Conservation (phyloP, 2,113 vertebrate species). For the Urocitellus parryii region DNA sequence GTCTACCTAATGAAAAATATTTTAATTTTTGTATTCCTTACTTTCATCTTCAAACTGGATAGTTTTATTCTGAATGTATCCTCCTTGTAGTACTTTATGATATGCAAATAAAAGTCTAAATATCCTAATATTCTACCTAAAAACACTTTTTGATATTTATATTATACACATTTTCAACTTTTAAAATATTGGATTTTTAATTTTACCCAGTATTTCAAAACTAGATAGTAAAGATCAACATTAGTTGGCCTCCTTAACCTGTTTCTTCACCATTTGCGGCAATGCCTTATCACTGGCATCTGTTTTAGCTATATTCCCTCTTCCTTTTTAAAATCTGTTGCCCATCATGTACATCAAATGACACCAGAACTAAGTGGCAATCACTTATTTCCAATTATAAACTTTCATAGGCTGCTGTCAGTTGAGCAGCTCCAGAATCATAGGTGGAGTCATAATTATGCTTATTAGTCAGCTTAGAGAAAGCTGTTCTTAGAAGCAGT, state of each 20-base stretch:
- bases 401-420: neutral
- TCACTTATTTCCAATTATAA: neutral
- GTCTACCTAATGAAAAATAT: neutral
- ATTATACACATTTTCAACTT: neutral
- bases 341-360: neutral
- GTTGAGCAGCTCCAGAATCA: neutral
- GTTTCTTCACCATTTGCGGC: neutral
- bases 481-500: accelerated
- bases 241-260: neutral
- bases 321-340: neutral
- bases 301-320: neutral
- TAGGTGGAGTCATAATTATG: too few relatives aligned
- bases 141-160: neutral
- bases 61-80: neutral
- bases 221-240: neutral
- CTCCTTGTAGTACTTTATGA: neutral
- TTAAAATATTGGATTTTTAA: neutral
- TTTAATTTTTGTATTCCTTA: neutral
- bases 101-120: neutral
- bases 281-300: neutral
- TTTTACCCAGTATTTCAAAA: slow-evolving; percentile 3
- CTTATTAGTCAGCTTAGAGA: neutral
- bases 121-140: neutral
- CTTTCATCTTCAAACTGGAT: neutral
- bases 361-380: too few relatives aligned